Evolutionary conservation across 2,797 vertebrate genomes (phyloP), one percentile per base, ranked within the genome.

Genomic region (Sorex maritimensis): DNA sequence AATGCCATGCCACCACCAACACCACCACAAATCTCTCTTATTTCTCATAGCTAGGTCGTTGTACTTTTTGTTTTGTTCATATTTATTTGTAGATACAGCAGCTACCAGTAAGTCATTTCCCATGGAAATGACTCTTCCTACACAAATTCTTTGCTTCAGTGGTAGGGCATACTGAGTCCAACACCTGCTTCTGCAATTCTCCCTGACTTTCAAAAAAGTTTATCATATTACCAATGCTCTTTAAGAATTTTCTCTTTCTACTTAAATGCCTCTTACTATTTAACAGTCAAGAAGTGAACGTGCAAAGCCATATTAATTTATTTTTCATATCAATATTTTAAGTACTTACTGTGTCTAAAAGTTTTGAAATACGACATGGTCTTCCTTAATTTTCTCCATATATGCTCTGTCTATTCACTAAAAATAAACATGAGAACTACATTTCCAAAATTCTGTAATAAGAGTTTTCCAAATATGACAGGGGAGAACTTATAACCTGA

Each of bases 261-360:
- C 61, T 90, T 73, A 72, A 83, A 74, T 71, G 74, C 3, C 49
- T 74, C 46, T 74, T 44, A 44, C 88, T 69, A 8, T 85, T 94
- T 24, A 81, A 91, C 24, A 81, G 28, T 12, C 81, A n/a, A 10
- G 26, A 86, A 1, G 4, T 46, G 58, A 85, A 28, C 7, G 65
- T 78, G 6, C 6, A 30, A 79, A 63, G 8, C 21, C 30, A 69
- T 2, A 82, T 10, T 52, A 82, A 86, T 41, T 38, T 89, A 63
- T 5, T 58, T 87, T 88, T 9, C 61, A 67, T 15, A 58, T 83
- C 24, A 71, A 23, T 74, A 46, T 52, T 75, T 23, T 69, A 10
- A 81, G 77, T 28, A 28, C 13, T 68, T 68, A n/a, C 28, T 68
- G 65, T n/a, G 26, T 68, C 14, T 61, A 41, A 7, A 5, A 44